Percentiles rank a stretch among this genome's conserved stretches.
Conservation (phyloP, 1,140 invertebrate genomes). For the Dendrolimus kikuchii region DNA sequence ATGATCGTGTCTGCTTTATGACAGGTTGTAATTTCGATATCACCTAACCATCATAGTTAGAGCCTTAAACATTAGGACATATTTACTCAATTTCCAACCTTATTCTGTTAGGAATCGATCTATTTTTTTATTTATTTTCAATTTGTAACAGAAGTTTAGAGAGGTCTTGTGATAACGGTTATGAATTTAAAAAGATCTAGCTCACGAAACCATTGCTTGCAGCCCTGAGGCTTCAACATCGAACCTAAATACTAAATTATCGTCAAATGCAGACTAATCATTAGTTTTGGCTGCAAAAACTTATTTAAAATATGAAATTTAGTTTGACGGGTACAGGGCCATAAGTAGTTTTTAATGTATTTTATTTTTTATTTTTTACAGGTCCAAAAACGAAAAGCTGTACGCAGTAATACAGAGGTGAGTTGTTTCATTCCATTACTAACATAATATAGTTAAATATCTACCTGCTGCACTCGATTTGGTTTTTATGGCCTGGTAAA, state of each 20-base stretch:
- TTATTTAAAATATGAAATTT: conserved; percentile 42
- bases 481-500: too few species aligned
- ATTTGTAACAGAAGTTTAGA: background rate
- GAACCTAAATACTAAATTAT: conserved; percentile 62
- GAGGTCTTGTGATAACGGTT: conserved; percentile 21
- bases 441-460: too few species aligned
- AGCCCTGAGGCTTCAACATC: conserved; percentile 51
- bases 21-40: conserved; percentile 63
- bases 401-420: conserved; percentile 19
- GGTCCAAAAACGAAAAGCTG: conserved; percentile 7
- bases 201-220: conserved; percentile 55
- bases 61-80: conserved; percentile 13
- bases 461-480: too few species aligned
- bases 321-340: conserved; percentile 6
- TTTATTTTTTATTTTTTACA: conserved; percentile 21
- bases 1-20: conserved; percentile 57
- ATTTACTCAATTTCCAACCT: conserved; percentile 27
- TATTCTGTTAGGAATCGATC: conserved; percentile 15
- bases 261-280: conserved; percentile 45
- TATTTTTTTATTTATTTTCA: background rate
- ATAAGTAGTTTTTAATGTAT: conserved; percentile 7
- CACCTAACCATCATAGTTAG: conserved; percentile 23
- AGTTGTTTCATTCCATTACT: conserved; percentile 6
- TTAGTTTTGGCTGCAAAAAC: conserved; percentile 39
- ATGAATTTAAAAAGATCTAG: conserved; percentile 54